phyloP scores from a whole-genome alignment of 2,888 invertebrate genomes.

The Apamea epomidion region DNA sequence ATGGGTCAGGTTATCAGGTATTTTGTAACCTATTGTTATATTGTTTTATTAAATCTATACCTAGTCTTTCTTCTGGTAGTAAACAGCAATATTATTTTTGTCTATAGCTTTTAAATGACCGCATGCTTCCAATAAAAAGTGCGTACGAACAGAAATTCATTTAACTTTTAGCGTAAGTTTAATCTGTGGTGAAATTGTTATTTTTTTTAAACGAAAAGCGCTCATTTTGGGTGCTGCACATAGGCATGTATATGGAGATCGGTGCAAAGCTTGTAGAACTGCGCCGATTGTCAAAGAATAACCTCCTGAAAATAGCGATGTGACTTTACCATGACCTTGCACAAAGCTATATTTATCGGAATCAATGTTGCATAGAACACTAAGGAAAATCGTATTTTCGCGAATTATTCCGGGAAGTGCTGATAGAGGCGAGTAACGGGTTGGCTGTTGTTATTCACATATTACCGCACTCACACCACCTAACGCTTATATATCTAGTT shows the following conservation, averaged over 20 bases:
- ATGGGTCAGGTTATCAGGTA: neutral
- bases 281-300: conserved; percentile 60
- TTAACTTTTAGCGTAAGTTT: neutral
- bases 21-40: neutral
- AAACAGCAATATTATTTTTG: neutral
- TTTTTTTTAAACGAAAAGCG: neutral
- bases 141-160: neutral
- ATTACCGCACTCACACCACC: conserved; percentile 76
- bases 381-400: conserved; percentile 84
- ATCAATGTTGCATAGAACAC: conserved; percentile 75
- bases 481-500: conserved; percentile 69
- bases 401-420: conserved; percentile 88
- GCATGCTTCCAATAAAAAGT: neutral
- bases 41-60: neutral
- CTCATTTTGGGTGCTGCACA: neutral
- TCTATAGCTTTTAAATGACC: neutral
- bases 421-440: conserved; percentile 88
- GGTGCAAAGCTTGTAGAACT: conserved; percentile 14
- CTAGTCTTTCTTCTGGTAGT: neutral
- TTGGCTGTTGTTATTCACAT: conserved; percentile 86
- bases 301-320: conserved; percentile 74
- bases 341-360: conserved; percentile 79
- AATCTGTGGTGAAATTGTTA: neutral
- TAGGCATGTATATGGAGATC: neutral
- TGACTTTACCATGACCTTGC: conserved; percentile 87